Evolutionary conservation across 2,797 vertebrate genomes (phyloP).

Genomic region (Graptemys geographica): DNA sequence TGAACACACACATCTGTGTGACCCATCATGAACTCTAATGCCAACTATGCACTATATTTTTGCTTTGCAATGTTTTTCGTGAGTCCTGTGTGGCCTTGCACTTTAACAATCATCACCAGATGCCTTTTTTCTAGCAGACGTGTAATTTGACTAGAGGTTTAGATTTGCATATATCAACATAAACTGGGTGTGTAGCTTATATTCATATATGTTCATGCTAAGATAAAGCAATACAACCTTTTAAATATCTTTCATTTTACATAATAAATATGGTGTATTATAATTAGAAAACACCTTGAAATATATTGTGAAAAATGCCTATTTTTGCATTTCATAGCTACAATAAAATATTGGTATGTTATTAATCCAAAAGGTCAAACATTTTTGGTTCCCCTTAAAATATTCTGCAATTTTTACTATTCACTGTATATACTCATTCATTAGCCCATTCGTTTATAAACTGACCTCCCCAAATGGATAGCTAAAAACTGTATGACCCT

Average conservation of each 20-base stretch:
- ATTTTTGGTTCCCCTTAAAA: not conserved
- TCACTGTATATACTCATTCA: not conserved
- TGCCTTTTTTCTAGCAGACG: not conserved
- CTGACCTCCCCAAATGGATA: no score
- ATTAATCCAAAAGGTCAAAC: not conserved
- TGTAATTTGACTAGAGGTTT: fast-evolving
- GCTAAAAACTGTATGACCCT: no score
- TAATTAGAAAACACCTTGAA: not conserved
- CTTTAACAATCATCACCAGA: not conserved
- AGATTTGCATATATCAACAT: fast-evolving
- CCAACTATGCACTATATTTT: not conserved
- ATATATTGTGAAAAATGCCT: not conserved
- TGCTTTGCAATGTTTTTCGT: not conserved
- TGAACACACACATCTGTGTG: not conserved
- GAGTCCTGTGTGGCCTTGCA: not conserved
- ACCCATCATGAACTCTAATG: no score
- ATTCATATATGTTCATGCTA: not conserved
- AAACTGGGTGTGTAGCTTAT: not conserved
- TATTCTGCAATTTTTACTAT: not conserved
- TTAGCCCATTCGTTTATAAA: no score
- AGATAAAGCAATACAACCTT: not conserved
- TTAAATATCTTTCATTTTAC: not conserved
- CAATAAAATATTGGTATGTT: not conserved
- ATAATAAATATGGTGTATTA: not conserved
- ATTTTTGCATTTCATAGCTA: not conserved